phyloP scores from a whole-genome alignment of 1,140 invertebrate species.

The Cotesia typhae region DNA sequence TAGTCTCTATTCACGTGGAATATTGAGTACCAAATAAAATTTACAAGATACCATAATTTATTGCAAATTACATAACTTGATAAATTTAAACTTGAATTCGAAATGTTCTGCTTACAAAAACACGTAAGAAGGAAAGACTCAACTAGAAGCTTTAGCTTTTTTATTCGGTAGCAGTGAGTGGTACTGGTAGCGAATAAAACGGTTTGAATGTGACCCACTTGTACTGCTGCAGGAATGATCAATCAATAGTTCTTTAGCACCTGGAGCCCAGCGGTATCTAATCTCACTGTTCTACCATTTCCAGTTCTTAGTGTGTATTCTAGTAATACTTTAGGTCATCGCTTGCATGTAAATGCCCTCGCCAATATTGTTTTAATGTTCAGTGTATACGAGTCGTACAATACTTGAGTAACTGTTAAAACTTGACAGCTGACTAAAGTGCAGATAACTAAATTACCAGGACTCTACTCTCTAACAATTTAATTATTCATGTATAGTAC shows the following conservation, averaged over 20 bases:
- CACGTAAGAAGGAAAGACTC: too few species aligned
- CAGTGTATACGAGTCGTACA: constrained; percentile 10
- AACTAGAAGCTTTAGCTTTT: too few species aligned
- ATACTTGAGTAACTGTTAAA: neutral
- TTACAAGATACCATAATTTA: neutral
- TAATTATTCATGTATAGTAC: too few species aligned
- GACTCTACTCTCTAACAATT: too few species aligned
- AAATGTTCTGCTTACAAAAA: too few species aligned
- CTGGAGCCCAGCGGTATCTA: neutral
- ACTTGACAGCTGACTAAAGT: too few species aligned
- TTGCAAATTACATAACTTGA: too few species aligned
- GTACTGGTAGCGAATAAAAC: neutral
- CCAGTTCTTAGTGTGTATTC: constrained; percentile 26
- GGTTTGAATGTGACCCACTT: constrained; percentile 45
- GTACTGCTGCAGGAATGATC: constrained; percentile 42
- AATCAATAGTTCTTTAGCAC: constrained; percentile 47
- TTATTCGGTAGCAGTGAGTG: too few species aligned
- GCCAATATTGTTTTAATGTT: constrained; percentile 20
- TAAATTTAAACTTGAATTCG: too few species aligned
- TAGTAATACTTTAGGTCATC: constrained; percentile 32
- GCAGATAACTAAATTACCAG: too few species aligned
- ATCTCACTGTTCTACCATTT: constrained; percentile 22
- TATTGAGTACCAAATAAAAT: constrained; percentile 3
- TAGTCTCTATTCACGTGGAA: neutral
- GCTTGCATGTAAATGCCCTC: constrained; percentile 24